Percentiles rank a stretch among this genome's conserved stretches.
These are phyloP conservation scores for Ptychobarbus kaznakovi DNA, from an alignment of 2,797 vertebrate genomes.

Conservation along the genomic window DNA sequence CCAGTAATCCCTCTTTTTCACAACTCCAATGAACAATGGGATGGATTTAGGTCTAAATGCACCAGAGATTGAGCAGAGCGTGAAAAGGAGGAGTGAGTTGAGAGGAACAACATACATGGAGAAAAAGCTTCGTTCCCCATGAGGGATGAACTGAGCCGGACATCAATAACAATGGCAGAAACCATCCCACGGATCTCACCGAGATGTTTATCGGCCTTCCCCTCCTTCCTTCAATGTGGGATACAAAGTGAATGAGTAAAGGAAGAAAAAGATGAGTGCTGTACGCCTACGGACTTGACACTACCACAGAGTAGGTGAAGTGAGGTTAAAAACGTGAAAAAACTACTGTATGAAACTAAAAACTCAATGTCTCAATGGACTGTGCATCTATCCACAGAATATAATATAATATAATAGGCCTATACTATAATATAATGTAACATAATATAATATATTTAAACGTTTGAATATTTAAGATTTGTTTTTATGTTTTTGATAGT, in stretches of 20 bases:
- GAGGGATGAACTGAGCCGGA: conserved; percentile 30
- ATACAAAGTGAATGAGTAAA: conserved; percentile 31
- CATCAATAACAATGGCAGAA: conserved; percentile 48
- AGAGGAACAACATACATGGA: background rate
- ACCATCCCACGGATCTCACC: conserved; percentile 41
- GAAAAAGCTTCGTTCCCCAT: background rate
- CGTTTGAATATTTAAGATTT: no score
- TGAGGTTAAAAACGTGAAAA: conserved; percentile 16
- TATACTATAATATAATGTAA: background rate
- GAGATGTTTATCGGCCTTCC: conserved; percentile 26
- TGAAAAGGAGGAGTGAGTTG: conserved; percentile 7
- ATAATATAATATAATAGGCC: background rate
- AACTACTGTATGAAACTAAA: background rate
- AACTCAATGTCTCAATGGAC: background rate
- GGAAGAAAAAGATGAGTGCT: conserved; percentile 33
- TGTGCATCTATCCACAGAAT: background rate
- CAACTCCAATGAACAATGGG: background rate
- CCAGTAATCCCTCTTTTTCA: conserved; percentile 28
- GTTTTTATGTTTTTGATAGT: no score
- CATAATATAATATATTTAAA: background rate
- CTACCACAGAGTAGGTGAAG: background rate
- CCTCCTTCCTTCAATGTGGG: conserved; percentile 1
- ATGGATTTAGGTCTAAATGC: conserved; percentile 34
- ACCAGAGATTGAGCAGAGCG: background rate
- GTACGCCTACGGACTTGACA: conserved; percentile 5